Percentiles rank a stretch among this genome's conserved stretches.
Conservation (phyloP, 2,888 invertebrate species). For the Dynastes tityus region DNA sequence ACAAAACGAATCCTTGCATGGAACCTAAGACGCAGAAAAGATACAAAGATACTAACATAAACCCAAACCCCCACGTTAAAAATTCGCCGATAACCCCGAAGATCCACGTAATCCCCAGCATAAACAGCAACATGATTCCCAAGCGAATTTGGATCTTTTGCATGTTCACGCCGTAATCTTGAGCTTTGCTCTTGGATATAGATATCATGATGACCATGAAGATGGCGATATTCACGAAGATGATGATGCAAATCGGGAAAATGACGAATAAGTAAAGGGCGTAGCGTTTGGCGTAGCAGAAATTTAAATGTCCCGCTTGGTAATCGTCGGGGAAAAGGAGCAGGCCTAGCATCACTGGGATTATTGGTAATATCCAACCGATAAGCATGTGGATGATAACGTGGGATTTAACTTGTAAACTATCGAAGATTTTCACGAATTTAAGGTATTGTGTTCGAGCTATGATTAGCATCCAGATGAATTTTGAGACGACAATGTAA, state of each 20-base stretch:
- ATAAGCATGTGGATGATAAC: slow-evolving; percentile 16
- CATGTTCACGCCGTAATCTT: slow-evolving; percentile 31
- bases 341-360: not conserved
- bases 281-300: slow-evolving; percentile 42
- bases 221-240: slow-evolving; percentile 28
- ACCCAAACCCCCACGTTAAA: slow-evolving; percentile 27
- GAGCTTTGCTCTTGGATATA: slow-evolving; percentile 18
- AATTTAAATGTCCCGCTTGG: slow-evolving; percentile 35
- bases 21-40: slow-evolving; percentile 37
- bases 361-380: slow-evolving; percentile 3
- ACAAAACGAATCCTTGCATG: slow-evolving; percentile 40
- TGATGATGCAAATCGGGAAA: slow-evolving; percentile 27
- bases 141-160: slow-evolving; percentile 25
- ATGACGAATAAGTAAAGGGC: slow-evolving; percentile 37
- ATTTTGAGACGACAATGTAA: slow-evolving; percentile 42
- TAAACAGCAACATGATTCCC: slow-evolving; percentile 39
- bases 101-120: slow-evolving; percentile 47
- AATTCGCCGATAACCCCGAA: slow-evolving; percentile 43
- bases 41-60: slow-evolving; percentile 26
- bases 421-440: slow-evolving; percentile 41
- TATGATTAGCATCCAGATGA: slow-evolving; percentile 41
- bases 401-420: slow-evolving; percentile 17
- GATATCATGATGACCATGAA: slow-evolving; percentile 34
- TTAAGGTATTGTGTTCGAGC: slow-evolving; percentile 32
- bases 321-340: slow-evolving; percentile 36